Evolutionary conservation across 2,113 vertebrate species (phyloP), one percentile per base, ranked within the genome.

Genomic region (Blennius ocellaris): DNA sequence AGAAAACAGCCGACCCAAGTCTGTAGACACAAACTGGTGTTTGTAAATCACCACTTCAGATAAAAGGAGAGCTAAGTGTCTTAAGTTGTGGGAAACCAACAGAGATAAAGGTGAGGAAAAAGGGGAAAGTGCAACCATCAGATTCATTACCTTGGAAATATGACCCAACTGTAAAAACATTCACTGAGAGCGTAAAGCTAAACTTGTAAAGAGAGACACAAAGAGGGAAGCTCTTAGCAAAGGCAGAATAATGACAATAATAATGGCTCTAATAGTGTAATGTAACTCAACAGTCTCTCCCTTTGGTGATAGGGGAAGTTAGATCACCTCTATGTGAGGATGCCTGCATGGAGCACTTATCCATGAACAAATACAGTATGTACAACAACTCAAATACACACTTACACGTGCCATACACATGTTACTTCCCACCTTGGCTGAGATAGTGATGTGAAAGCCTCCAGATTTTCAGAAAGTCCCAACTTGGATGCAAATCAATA

Each of bases 41-140:
- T 92, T 88, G 88, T 90, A 89, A 88, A 92, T 91, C 84, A 92
- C 80, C 84, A 84, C 90, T 89, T 86, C 67, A 90, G 87, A 91
- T 88, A 86, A 92, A 91, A 91, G 82, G 66, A 73, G 71, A 37
- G 56, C 66, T 73, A 81, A 81, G 80, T 70, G 74, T 80, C 69
- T 75, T 45, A 61, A 73, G 85, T 76, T 78, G 71, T 68, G 62
- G 72, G 71, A 88, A 87, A 77, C 73, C 38, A 36, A 62, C 66
- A 49, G 55, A 62, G 76, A 84, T 84, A 81, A 79, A 86, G 73
- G 67, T 81, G 69, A 81, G 48, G 60, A 64, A 76, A 80, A 83
- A 70, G 67, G 67, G 21, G 44, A 84, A 69, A 76, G 75, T 50
- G 56, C 62, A 80, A 81, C 75, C 71, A 78, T 88, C 85, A 80